A percentile compares a stretch with the other conserved stretches of the same genome.
phyloP scores from a whole-genome alignment of 2,113 vertebrate genomes.

The Gopherus flavomarginatus region DNA sequence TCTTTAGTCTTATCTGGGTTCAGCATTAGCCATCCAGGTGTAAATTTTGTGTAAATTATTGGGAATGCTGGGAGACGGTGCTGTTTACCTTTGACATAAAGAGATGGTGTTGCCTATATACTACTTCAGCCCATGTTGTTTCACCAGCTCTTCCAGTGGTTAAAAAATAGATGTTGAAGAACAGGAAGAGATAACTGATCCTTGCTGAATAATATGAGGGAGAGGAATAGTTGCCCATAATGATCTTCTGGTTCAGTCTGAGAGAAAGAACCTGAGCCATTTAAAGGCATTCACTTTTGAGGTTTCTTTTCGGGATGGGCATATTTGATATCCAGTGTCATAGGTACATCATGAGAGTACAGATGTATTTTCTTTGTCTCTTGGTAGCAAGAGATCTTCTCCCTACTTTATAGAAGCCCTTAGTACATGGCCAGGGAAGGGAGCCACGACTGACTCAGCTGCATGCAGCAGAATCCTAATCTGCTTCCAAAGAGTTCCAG shows the following conservation, averaged over 20 bases:
- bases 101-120: background rate
- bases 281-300: background rate
- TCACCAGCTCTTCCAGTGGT: background rate
- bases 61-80: background rate
- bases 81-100: background rate
- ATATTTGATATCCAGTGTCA: background rate
- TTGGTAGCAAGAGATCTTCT: background rate
- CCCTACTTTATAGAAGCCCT: background rate
- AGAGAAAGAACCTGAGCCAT: background rate
- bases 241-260: background rate
- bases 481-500: constrained; percentile 26
- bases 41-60: background rate
- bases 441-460: background rate
- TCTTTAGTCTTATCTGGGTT: background rate
- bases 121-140: background rate
- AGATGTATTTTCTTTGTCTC: too few relatives aligned
- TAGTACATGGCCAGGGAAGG: background rate
- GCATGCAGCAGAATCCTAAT: background rate
- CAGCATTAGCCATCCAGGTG: background rate
- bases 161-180: background rate
- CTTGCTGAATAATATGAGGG: background rate
- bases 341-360: background rate
- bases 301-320: background rate
- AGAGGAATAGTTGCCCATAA: background rate
- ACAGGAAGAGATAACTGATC: background rate